Percentiles rank a stretch among this genome's conserved stretches.
Evolutionary conservation across 1,140 invertebrate species (phyloP).

Genomic region (Coelopa frigida): DNA sequence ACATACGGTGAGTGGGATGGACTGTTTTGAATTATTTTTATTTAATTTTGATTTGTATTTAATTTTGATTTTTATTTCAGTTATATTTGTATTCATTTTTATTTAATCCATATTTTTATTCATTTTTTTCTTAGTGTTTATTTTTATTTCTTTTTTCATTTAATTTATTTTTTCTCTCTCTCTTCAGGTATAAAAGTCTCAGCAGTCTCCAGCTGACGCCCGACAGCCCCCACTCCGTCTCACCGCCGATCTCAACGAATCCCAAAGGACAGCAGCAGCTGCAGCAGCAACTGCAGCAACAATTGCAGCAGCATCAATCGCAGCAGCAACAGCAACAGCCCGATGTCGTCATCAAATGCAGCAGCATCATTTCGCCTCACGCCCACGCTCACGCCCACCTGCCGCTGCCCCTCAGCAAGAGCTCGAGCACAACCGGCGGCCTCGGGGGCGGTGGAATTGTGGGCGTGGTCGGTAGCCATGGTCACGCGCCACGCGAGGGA

Average conservation of each 20-base stretch:
- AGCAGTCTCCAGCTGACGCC: conserved; percentile 43
- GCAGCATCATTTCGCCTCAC: conserved; percentile 8
- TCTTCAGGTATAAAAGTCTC: conserved; percentile 39
- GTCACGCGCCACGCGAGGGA: conserved; percentile 50
- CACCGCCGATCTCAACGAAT: conserved; percentile 37
- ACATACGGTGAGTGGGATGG: conserved; percentile 39
- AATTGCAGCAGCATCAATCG: conserved; percentile 30
- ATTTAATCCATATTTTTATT: not conserved
- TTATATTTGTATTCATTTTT: conserved; percentile 1
- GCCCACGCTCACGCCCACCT: conserved; percentile 17
- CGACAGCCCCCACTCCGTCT: conserved; percentile 28
- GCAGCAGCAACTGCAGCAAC: conserved; percentile 32
- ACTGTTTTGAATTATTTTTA: no score
- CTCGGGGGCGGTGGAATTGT: conserved; percentile 8
- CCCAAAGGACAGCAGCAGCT: conserved; percentile 27
- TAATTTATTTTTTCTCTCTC: not conserved
- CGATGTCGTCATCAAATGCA: no score
- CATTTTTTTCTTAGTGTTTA: not conserved
- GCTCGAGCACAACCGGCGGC: conserved; percentile 28
- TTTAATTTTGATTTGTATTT: not conserved
- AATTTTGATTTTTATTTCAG: not conserved
- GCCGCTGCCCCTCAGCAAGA: conserved; percentile 6
- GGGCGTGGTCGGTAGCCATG: conserved; percentile 12
- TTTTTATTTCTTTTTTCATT: not conserved
- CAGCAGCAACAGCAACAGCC: conserved; percentile 20